Base-by-base conservation (phyloP, 2,797 vertebrate genomes). In the Microctenopoma lineatum region DNA sequence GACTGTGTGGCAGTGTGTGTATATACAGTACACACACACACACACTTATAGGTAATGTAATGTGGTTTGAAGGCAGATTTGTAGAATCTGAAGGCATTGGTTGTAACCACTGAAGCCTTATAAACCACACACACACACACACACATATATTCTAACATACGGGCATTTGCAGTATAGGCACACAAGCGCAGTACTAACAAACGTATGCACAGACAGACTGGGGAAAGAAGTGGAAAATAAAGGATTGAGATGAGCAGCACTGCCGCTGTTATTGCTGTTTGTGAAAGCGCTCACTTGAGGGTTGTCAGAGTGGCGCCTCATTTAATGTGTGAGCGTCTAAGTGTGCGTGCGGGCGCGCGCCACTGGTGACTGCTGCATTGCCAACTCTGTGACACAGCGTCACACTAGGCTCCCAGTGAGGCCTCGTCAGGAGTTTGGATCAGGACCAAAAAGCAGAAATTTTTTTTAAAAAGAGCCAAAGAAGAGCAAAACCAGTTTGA, bases 321-420 rank as follows among this genome's bases (percentile, higher is more conserved):
- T 76, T 84, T 79, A 63, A 74, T 78, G 59, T 52, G 71, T 52
- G 59, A 16, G 16, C 41, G 32, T 71, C 11, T 44, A 36, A 73
- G 46, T 54, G 54, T 76, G 52, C 51, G 21, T 48, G 61, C 66
- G 63, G 60, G 65, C 9, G 13, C 18, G 75, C 42, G 63, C 38
- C 54, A 93, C 92, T 84, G 93, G 93, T 78, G 95, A 91, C 70
- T 77, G 81, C 67, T 38, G 70, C 83, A 61, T 56, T 70, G 56
- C 71, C 68, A 74, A 59, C 63, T 64, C 73, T 51, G 70, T 77
- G 78, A 84, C 81, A 65, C 59, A 53, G 32, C 73, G 13, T 69
- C 82, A 54, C 15, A 76, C 68, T 1, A 39, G 63, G 79, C 80
- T 77, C 52, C 70, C 65, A 39, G 60, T 63, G 83, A 77, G 72